Base-by-base conservation (phyloP, 2,797 vertebrate genomes). In the Picus viridis region DNA sequence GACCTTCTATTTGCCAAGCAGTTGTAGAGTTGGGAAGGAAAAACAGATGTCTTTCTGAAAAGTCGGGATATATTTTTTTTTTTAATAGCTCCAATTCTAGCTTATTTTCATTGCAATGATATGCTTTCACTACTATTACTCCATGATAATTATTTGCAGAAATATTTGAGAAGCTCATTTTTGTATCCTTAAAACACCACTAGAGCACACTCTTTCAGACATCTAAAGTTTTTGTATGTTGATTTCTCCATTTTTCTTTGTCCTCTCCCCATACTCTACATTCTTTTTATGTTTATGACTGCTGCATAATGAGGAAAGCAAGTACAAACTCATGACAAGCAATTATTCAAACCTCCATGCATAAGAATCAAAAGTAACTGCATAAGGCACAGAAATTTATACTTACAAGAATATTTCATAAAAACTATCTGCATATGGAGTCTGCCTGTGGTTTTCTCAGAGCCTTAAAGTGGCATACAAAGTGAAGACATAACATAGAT, bases 201-300 rank as follows among this genome's bases (percentile, higher is more conserved):
- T 43, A 24, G 63, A 53, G 45, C 34, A 71, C 30, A 51, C 11
- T 51, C 19, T 54, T 92, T 72, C 29, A 72, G 23, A 26, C 16
- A 77, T 56, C 73, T 82, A 14, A 90, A 90, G 39, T 70, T 89
- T 90, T 73, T 56, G 30, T 91, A 0, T 68, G 45, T 90, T 83
- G 41, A 18, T 6, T 64, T 90, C 45, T 85, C 39, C n/a, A 16
- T 70, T 90, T 78, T 71, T 34, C 71, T 84, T 93, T 53, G 7
- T 77, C 23, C 45, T 82, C 14, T 86, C 68, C 71, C 2, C 0
- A 34, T 51, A 79, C 32, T 76, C 45, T 49, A 47, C 24, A 27
- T 90, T 67, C 53, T 71, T 77, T 92, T 54, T 76, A 45, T 64
- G 61, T 86, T 89, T 93, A 36, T 74, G 41, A 74, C 58, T 90